A percentile compares a stretch with the other conserved stretches of the same genome.
Evolutionary conservation across 2,797 vertebrate genomes (phyloP).

Genomic region (Hafferia zeledoni): DNA sequence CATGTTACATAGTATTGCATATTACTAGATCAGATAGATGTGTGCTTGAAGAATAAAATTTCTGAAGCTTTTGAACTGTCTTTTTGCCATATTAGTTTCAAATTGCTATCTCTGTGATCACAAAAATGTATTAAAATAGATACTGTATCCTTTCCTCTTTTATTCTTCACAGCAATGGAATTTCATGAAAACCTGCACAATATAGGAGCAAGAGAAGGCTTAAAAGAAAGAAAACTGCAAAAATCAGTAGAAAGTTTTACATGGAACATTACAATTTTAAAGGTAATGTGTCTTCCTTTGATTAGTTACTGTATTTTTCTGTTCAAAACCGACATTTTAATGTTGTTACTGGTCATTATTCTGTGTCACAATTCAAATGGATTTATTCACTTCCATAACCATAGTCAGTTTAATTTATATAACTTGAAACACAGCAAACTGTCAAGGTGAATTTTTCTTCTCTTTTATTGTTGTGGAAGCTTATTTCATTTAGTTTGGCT

Average conservation of each 20-base stretch:
- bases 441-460: neutral
- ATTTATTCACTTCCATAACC: neutral
- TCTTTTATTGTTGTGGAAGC: neutral
- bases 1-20: neutral
- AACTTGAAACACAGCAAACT: neutral
- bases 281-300: constrained; percentile 80
- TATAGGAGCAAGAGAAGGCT: constrained; percentile 90
- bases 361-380: neutral
- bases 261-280: constrained; percentile 98
- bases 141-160: neutral
- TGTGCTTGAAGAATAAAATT: neutral
- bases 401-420: neutral
- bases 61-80: neutral
- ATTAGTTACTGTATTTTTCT: neutral
- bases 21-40: neutral
- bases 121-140: neutral
- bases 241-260: constrained; percentile 98
- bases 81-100: neutral
- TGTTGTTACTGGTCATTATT: neutral
- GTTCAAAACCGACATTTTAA: neutral
- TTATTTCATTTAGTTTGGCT: neutral
- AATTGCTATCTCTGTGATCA: neutral
- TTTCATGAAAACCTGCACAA: constrained; percentile 95
- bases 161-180: constrained; percentile 87
- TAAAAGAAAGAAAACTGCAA: constrained; percentile 94